Conservation (phyloP, 2,113 vertebrate genomes). For the Equus przewalskii region DNA sequence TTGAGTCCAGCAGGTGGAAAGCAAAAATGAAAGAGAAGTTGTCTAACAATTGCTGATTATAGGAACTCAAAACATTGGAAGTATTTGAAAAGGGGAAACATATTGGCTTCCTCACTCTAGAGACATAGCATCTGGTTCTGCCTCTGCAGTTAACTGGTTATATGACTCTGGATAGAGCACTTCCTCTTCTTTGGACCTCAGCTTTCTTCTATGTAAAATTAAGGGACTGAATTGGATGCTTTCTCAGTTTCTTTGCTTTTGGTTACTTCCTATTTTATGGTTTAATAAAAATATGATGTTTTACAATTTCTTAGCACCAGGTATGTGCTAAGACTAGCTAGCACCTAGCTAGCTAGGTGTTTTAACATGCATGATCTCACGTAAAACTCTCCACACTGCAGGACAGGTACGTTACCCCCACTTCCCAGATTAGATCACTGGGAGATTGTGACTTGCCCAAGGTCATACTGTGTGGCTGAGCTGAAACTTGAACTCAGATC, state of each 20-base stretch:
- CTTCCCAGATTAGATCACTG: neutral
- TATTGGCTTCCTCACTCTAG: neutral
- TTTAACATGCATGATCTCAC: neutral
- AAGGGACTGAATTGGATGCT: neutral
- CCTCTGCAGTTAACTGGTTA: neutral
- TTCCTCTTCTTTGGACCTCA: neutral
- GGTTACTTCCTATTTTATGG: neutral
- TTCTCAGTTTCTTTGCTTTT: neutral
- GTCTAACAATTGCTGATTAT: neutral
- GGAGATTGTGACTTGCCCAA: neutral
- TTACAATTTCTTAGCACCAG: neutral
- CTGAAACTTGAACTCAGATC: neutral
- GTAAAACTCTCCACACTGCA: neutral
- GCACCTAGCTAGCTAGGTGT: neutral
- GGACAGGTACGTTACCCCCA: neutral
- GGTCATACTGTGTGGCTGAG: neutral
- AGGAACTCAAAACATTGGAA: constrained; percentile 24
- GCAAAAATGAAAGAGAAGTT: neutral
- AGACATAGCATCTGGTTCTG: neutral
- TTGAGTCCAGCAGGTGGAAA: neutral
- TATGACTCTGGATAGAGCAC: neutral
- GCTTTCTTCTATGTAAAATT: constrained; percentile 23
- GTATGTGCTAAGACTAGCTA: neutral
- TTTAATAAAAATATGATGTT: neutral
- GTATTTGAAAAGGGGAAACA: neutral